Evolutionary conservation across 2,888 invertebrate genomes (phyloP), one percentile per base, ranked within the genome.

Genomic region (Asteroscopus sphinx): DNA sequence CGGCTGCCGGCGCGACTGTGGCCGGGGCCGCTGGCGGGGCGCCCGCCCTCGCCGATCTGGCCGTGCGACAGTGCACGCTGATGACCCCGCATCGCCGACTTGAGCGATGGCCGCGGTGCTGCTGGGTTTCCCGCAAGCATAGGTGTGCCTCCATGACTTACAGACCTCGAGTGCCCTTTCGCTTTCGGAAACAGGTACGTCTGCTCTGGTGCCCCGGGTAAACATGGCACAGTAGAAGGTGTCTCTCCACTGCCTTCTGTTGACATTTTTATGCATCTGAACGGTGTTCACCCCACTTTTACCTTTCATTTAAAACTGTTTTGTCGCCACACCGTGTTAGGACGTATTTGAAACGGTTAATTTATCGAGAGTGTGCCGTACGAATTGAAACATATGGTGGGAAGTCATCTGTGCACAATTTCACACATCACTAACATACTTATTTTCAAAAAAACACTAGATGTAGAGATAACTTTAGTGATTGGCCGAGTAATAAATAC

Each of bases 21-120:
- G 0, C 97, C 97, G 8, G 96, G 95, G 36, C 91, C 93, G 2
- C 83, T 73, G 15, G 83, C 80, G 9, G 87, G 81, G 66, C 84
- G 86, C 52, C 81, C 85, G 65, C 86, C 95, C 94, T 97, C 97
- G 55, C 96, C 96, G 65, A 98, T 97, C 90, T 98, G 97, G 0
- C 98, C 98, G 80, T 98, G 98, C 5, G 98, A 98, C 79, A 97
- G 96, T 46, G 98, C 98, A 58, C 98, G 95, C 85, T 97, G 97
- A 83, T 98, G 98, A 1, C 97, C 96, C 57, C 96, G 96, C 84
- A 96, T 88, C 26, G 96, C 95, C 1, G 96, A 96, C 85, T 97
- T 97, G 80, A 98, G 95, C 12, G 97, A 96, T 16, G 97, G 97
- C 30, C 97, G 95, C 4, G 95, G 95, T 45, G 88, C 85, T 13